Percentiles rank a stretch among this genome's conserved stretches.
Conservation (phyloP, 2,113 vertebrate genomes). For the Pogona vitticeps region DNA sequence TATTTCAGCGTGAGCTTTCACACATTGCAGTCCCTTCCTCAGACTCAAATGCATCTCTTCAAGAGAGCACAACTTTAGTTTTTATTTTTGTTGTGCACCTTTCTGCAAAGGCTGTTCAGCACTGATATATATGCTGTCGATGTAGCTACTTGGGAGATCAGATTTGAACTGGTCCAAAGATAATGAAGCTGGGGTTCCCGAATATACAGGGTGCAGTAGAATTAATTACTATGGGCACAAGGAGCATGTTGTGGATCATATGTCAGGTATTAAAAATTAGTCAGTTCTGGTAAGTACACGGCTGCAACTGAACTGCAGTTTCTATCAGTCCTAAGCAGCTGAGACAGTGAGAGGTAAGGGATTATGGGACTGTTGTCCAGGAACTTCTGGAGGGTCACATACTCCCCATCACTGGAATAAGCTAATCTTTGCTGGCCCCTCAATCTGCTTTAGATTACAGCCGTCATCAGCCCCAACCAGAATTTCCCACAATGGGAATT, state of each 20-base stretch:
- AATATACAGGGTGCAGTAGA: too few relatives aligned
- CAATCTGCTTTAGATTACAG: background rate
- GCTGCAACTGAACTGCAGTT: background rate
- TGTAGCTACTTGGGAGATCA: background rate
- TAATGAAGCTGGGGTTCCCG: background rate
- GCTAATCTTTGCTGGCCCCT: background rate
- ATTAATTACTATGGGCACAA: background rate
- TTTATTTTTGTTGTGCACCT: background rate
- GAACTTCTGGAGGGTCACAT: background rate
- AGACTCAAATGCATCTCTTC: too few relatives aligned
- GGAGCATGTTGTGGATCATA: background rate
- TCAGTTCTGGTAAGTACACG: background rate
- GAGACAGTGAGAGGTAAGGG: background rate
- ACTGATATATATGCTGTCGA: too few relatives aligned
- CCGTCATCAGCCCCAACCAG: background rate
- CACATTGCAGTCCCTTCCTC: too few relatives aligned
- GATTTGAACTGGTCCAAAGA: background rate
- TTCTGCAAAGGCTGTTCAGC: background rate
- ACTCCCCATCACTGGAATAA: background rate
- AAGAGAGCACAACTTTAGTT: background rate
- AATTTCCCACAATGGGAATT: background rate
- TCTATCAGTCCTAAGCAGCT: background rate
- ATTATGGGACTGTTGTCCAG: too few relatives aligned
- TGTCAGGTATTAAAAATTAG: background rate
- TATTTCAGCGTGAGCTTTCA: too few relatives aligned